phyloP scores from a whole-genome alignment of 2,888 invertebrate genomes.

The Biston betularia region DNA sequence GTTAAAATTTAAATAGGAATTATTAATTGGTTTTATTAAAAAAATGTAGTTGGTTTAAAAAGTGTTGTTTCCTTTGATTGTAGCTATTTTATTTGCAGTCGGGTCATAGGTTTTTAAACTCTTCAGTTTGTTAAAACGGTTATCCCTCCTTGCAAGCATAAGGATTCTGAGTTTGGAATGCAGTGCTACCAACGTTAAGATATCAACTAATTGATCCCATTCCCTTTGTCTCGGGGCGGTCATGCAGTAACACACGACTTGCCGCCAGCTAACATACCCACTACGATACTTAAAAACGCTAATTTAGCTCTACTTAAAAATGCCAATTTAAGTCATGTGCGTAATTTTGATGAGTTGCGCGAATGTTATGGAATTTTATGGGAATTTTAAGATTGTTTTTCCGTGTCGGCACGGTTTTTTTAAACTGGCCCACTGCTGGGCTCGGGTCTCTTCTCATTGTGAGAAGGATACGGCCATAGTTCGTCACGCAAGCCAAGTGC shows the following conservation, averaged over 20 bases:
- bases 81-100: too few species aligned
- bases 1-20: too few species aligned
- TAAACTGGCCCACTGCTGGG: too few species aligned
- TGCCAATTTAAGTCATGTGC: constrained; percentile 19
- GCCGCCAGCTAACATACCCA: constrained; percentile 34
- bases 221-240: constrained; percentile 50
- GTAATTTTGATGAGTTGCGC: constrained; percentile 21
- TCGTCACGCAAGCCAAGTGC: too few species aligned
- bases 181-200: constrained; percentile 35
- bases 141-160: neutral
- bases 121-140: too few species aligned
- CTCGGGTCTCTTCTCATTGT: too few species aligned
- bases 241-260: constrained; percentile 50
- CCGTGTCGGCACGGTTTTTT: too few species aligned
- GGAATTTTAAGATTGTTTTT: neutral
- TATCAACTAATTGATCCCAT: constrained; percentile 38
- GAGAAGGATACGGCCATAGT: too few species aligned
- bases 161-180: neutral
- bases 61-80: too few species aligned
- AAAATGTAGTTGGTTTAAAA: too few species aligned
- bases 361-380: constrained; percentile 5
- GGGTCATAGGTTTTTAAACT: too few species aligned
- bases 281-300: constrained; percentile 15
- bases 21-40: too few species aligned
- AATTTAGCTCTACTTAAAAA: constrained; percentile 9